phyloP scores from a whole-genome alignment of 1,140 invertebrate genomes.

The Rhopalosiphum padi region DNA sequence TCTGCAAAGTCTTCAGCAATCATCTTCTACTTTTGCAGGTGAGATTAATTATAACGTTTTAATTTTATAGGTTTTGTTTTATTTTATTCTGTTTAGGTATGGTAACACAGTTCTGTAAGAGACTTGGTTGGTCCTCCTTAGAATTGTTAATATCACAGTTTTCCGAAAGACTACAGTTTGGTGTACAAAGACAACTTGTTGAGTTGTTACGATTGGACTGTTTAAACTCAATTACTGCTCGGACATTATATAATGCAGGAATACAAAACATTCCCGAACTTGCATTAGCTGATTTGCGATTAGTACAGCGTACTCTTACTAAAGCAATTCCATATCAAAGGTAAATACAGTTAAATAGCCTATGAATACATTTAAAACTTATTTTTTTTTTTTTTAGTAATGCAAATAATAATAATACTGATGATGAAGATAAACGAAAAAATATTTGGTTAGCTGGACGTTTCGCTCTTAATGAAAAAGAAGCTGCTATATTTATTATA shows the following conservation, averaged over 20 bases:
- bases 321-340: slow-evolving; percentile 84
- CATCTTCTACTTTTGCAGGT: slow-evolving; percentile 95
- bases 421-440: slow-evolving; percentile 58
- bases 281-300: slow-evolving; percentile 73
- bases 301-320: slow-evolving; percentile 79
- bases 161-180: slow-evolving; percentile 92
- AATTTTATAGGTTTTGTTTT: slow-evolving; percentile 29
- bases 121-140: slow-evolving; percentile 91
- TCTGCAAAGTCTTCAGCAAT: slow-evolving; percentile 91
- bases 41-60: slow-evolving; percentile 61
- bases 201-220: slow-evolving; percentile 87
- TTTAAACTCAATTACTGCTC: slow-evolving; percentile 84
- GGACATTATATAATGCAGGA: slow-evolving; percentile 85
- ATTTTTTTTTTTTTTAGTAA: slow-evolving; percentile 1
- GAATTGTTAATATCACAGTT: slow-evolving; percentile 91
- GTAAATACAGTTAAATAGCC: slow-evolving; percentile 65
- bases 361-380: not conserved
- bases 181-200: slow-evolving; percentile 88
- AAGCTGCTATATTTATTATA: slow-evolving; percentile 83
- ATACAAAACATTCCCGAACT: slow-evolving; percentile 80
- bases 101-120: slow-evolving; percentile 90
- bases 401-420: slow-evolving; percentile 44
- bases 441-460: slow-evolving; percentile 83
- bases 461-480: slow-evolving; percentile 78
- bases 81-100: slow-evolving; percentile 71